Base-by-base conservation (phyloP, 2,113 vertebrate genomes). In the Ptilorrhoa leucosticta region DNA sequence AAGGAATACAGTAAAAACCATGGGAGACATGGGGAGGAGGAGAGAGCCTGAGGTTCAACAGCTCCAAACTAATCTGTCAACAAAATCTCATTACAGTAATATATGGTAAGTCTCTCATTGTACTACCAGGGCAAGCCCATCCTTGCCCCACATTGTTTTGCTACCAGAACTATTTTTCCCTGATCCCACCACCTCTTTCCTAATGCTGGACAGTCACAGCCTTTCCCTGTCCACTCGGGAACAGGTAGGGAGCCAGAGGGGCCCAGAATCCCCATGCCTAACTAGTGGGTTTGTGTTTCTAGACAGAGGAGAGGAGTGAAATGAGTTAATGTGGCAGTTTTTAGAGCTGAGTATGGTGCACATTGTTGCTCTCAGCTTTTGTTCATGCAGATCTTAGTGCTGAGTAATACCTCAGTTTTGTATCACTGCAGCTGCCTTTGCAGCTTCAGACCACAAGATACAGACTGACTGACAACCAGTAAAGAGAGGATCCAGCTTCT, bases 11-110 rank as follows among this genome's bases (percentile, higher is more conserved):
- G 14, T 30, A 71, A 89, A 93, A 94, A 78, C 8, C 60, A 89
- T 7, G n/a, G 40, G 68, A 96, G 72, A 91, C 61, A 24, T 18
- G 31, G 44, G 24, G 70, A 94, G 9, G 60, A n/a, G 81, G 48
- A 72, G 54, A 75, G 44, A 61, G 72, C 68, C 88, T 86, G 90
- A 73, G 71, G 83, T 94, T 96, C 91, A 89, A 83, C 75, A 90
- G 69, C 65, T 75, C 81, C 82, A 64, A 85, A 94, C 70, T 89
- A 63, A 90, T 93, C 97, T 97, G 89, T 97, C 97, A 95, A 56
- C 96, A 97, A 94, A 94, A 94, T 80, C 78, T 84, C 85, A 96
- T 77, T 81, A 85, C 39, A 89, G 75, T 78, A 78, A 91, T 84
- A 89, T 28, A 75, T 7, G 20, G 42, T 42, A 56, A 89, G 44